These are phyloP conservation scores for Orycteropus afer DNA, from an alignment of 2,113 vertebrate species.

Conservation along the genomic window DNA sequence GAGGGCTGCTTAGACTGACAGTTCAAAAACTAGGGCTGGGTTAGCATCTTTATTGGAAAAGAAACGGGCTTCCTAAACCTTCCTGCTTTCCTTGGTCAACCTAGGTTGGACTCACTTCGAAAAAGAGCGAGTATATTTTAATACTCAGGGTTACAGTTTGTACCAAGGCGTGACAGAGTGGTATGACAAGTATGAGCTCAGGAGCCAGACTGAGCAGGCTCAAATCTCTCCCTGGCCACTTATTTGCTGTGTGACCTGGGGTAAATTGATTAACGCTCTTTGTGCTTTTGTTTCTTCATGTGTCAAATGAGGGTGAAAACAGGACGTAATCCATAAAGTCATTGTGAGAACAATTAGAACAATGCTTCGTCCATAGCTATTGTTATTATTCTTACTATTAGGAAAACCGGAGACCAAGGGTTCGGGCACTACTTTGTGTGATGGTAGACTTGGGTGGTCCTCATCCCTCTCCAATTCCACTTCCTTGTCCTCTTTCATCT, in stretches of 20 bases:
- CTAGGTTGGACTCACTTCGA: background rate
- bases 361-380: background rate
- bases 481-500: background rate
- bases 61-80: background rate
- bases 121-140: background rate
- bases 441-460: background rate
- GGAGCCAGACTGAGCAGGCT: background rate
- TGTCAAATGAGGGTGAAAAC: background rate
- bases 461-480: background rate
- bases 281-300: background rate
- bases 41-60: background rate
- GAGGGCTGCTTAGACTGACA: slow-evolving; percentile 27
- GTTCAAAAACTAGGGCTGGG: background rate
- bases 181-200: background rate
- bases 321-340: background rate
- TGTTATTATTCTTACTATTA: background rate
- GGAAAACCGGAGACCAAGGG: background rate
- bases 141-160: background rate
- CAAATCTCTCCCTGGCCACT: background rate
- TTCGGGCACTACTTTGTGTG: background rate
- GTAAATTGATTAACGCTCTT: background rate
- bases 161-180: background rate
- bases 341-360: background rate
- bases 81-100: background rate
- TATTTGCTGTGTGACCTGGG: background rate